Evolutionary conservation across 2,888 invertebrate genomes (phyloP).

Genomic region (Aphrophora alni): DNA sequence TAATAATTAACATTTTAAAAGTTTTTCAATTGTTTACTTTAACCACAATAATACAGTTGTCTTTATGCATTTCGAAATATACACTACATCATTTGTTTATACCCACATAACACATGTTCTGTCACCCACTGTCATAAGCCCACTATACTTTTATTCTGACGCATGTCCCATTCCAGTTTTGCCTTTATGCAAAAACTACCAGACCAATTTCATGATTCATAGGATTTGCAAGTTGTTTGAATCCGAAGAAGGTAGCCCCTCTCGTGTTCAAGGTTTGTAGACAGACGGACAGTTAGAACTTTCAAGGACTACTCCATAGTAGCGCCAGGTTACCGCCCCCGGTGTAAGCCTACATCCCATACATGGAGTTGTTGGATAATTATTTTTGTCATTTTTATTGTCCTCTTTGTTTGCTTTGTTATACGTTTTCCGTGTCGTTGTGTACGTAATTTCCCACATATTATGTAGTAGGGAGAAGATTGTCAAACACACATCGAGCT

Average conservation of each 20-base stretch:
- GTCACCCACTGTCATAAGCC: neutral
- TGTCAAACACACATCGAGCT: too few species aligned
- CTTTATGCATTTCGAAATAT: too few species aligned
- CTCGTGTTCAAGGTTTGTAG: neutral
- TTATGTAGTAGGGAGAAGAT: too few species aligned
- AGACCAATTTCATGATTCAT: neutral
- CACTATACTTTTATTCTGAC: neutral
- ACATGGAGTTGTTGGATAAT: neutral
- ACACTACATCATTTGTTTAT: too few species aligned
- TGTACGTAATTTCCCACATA: neutral
- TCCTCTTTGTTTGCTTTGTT: neutral
- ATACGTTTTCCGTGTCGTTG: neutral
- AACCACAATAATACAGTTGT: too few species aligned
- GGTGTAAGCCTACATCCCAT: too few species aligned
- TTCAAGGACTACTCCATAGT: neutral
- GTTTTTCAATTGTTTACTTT: too few species aligned
- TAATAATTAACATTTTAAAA: too few species aligned
- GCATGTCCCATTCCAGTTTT: neutral
- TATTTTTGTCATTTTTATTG: constrained; percentile 1
- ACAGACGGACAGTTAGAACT: neutral
- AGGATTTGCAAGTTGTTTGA: neutral
- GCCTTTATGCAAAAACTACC: neutral
- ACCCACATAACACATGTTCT: neutral
- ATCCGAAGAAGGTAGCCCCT: neutral
- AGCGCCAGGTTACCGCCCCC: constrained; percentile 9